phyloP scores from a whole-genome alignment of 1,140 invertebrate species.

The Bilobella aurantiaca region DNA sequence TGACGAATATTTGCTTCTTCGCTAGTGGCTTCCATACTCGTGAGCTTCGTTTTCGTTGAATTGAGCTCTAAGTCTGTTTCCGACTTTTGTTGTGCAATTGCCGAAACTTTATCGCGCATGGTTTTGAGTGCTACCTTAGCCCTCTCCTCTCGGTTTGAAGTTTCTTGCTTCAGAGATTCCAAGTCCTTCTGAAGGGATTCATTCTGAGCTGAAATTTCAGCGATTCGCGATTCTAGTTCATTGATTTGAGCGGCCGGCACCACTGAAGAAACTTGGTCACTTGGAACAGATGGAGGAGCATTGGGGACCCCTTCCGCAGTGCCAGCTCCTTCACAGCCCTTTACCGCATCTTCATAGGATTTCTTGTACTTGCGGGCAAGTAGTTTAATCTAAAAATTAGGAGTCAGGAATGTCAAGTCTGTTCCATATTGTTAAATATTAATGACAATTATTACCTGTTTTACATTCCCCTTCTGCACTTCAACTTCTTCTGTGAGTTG shows the following conservation, averaged over 20 bases:
- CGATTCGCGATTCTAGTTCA: slow-evolving; percentile 38
- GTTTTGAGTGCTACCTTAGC: slow-evolving; percentile 60
- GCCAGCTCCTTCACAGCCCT: slow-evolving; percentile 43
- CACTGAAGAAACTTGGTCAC: too few relatives aligned
- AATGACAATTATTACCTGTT: slow-evolving; percentile 8
- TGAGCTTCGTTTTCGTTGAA: slow-evolving; percentile 44
- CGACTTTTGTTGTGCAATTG: slow-evolving; percentile 56
- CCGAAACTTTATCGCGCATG: slow-evolving; percentile 58
- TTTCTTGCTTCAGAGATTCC: slow-evolving; percentile 53
- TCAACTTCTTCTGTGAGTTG: slow-evolving; percentile 62
- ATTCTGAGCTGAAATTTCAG: slow-evolving; percentile 48
- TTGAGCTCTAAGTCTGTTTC: slow-evolving; percentile 48
- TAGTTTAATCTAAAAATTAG: slow-evolving; percentile 54
- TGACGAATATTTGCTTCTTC: slow-evolving; percentile 36
- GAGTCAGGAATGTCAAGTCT: neutral
- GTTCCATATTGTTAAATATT: neutral
- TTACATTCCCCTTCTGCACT: slow-evolving; percentile 38
- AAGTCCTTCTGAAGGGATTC: slow-evolving; percentile 59
- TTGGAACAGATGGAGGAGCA: slow-evolving; percentile 40
- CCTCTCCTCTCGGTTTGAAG: slow-evolving; percentile 58
- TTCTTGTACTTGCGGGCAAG: slow-evolving; percentile 87
- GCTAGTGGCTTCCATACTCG: slow-evolving; percentile 20
- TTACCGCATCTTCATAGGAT: slow-evolving; percentile 66
- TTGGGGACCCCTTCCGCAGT: slow-evolving; percentile 41
- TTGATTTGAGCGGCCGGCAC: slow-evolving; percentile 36